phyloP scores from a whole-genome alignment of 2,113 vertebrate genomes.

The human region GRCh38 chrX:142092501-142093000 shows the following conservation, averaged over 20 bases:
- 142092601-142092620: not conserved
- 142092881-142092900: constrained; percentile 41
- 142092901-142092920: constrained; percentile 44
- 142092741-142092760: not conserved
- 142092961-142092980: not conserved
- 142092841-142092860: not conserved
- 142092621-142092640: not conserved
- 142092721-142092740: not conserved
- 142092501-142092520: not conserved
- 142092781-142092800: not conserved
- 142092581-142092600: not conserved
- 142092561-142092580: not conserved
- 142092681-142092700: not conserved
- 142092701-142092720: not conserved
- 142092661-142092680: not conserved
- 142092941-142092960: not conserved
- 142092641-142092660: not conserved
- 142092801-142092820: constrained; percentile 1
- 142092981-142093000: not conserved
- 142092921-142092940: not conserved
- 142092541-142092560: not conserved
- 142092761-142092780: not conserved
- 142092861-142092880: constrained; percentile 38
- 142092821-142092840: constrained; percentile 22
- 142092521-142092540: not conserved